These are phyloP conservation scores for Xiphorhynchus elegans DNA, from an alignment of 2,113 vertebrate genomes.

Conservation along the genomic window DNA sequence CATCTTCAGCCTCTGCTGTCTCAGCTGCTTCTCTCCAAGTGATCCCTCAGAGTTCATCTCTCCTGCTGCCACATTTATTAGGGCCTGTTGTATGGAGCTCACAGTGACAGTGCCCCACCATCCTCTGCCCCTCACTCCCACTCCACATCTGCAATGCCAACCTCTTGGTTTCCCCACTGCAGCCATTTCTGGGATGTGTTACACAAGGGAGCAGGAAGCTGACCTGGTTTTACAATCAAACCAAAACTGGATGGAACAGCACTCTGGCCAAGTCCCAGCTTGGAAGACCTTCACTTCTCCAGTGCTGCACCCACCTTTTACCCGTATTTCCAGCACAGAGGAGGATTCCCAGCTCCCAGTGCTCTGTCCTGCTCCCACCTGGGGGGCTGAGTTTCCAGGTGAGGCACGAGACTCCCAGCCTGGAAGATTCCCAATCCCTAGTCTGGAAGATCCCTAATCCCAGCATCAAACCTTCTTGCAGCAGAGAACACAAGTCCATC, in stretches of 20 bases:
- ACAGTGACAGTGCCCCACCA: neutral
- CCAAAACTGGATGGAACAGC: neutral
- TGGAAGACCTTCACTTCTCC: neutral
- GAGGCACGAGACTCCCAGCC: neutral
- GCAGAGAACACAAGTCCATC: neutral
- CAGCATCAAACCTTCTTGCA: neutral
- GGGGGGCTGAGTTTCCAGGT: neutral
- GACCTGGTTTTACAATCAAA: neutral
- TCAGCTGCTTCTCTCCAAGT: neutral
- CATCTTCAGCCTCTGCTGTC: neutral
- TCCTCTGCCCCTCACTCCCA: neutral
- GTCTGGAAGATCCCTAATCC: neutral
- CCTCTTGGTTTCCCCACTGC: neutral
- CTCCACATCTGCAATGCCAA: neutral
- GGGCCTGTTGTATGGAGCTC: neutral
- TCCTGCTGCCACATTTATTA: neutral
- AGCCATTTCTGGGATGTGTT: neutral
- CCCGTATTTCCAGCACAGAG: neutral
- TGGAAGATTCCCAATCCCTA: neutral
- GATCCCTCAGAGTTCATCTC: neutral
- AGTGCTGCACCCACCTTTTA: neutral
- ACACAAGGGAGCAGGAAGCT: neutral
- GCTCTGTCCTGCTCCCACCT: neutral
- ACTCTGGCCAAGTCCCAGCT: neutral
- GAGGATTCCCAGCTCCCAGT: neutral